These are phyloP conservation scores for Oryzias melastigma DNA, from an alignment of 2,113 vertebrate genomes.

Conservation along the genomic window DNA sequence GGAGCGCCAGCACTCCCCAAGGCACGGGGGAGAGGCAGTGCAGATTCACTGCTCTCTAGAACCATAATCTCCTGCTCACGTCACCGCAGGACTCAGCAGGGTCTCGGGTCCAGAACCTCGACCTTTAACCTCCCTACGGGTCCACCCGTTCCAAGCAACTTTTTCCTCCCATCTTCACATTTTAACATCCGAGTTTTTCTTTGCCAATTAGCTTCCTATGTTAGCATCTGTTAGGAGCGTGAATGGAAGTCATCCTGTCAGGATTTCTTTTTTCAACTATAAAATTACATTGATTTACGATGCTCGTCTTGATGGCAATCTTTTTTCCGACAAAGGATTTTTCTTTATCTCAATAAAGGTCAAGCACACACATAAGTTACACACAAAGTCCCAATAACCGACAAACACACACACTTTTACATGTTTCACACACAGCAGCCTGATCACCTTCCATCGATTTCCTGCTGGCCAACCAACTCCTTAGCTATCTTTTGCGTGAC, in stretches of 20 bases:
- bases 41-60: conserved; percentile 32
- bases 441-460: conserved; percentile 69
- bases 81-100: conserved; percentile 14
- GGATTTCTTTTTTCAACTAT: background rate
- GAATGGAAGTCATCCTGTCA: background rate
- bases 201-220: background rate
- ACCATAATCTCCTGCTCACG: conserved; percentile 28
- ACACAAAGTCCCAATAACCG: background rate
- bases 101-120: conserved; percentile 1
- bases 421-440: conserved; percentile 24
- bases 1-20: conserved; percentile 34
- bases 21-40: conserved; percentile 15
- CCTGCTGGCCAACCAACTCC: conserved; percentile 64
- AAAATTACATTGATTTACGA: conserved; percentile 1
- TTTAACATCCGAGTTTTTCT: conserved; percentile 1
- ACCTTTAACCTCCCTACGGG: background rate
- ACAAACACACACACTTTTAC: background rate
- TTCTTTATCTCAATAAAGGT: background rate
- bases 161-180: conserved; percentile 7
- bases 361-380: background rate
- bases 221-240: background rate
- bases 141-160: background rate
- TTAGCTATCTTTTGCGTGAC: conserved; percentile 65
- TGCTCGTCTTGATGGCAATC: background rate
- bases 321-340: conserved; percentile 1